phyloP scores from a whole-genome alignment of 2,797 vertebrate genomes.

The Acanthurus lineatus region DNA sequence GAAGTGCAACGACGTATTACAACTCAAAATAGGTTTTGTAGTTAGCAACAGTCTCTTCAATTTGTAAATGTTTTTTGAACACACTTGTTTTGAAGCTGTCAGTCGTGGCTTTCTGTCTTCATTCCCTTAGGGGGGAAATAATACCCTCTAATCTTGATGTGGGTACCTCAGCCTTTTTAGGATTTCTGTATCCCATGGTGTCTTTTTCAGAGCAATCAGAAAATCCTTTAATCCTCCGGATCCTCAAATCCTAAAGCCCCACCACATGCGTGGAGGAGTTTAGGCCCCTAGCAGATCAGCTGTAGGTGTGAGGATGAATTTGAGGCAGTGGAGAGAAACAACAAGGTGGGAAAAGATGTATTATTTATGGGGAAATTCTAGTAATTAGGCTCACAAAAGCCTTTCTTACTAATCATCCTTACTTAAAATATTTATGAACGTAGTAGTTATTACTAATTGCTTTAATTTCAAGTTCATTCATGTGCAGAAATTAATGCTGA shows the following conservation, averaged over 20 bases:
- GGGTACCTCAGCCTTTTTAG: slow-evolving; percentile 78
- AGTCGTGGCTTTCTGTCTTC: slow-evolving; percentile 34
- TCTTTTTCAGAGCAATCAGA: slow-evolving; percentile 77
- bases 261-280: slow-evolving; percentile 64
- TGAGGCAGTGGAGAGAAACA: slow-evolving; percentile 15
- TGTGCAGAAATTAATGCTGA: slow-evolving; percentile 9
- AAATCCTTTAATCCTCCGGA: slow-evolving; percentile 83
- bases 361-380: background rate
- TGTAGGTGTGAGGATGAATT: slow-evolving; percentile 57
- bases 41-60: slow-evolving; percentile 28
- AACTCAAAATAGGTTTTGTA: slow-evolving; percentile 13
- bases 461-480: slow-evolving; percentile 16
- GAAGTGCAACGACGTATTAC: slow-evolving; percentile 16
- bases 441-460: slow-evolving; percentile 15
- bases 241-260: slow-evolving; percentile 75
- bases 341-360: slow-evolving; percentile 9
- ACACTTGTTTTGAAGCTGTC: slow-evolving; percentile 49
- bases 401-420: slow-evolving; percentile 4
- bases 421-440: slow-evolving; percentile 3
- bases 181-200: slow-evolving; percentile 76
- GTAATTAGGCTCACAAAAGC: background rate
- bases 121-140: slow-evolving; percentile 56
- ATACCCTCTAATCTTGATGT: slow-evolving; percentile 80
- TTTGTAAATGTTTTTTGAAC: slow-evolving; percentile 45
- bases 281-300: slow-evolving; percentile 60